phyloP scores from a whole-genome alignment of 2,113 vertebrate genomes.

The Ctenodactylus gundi region DNA sequence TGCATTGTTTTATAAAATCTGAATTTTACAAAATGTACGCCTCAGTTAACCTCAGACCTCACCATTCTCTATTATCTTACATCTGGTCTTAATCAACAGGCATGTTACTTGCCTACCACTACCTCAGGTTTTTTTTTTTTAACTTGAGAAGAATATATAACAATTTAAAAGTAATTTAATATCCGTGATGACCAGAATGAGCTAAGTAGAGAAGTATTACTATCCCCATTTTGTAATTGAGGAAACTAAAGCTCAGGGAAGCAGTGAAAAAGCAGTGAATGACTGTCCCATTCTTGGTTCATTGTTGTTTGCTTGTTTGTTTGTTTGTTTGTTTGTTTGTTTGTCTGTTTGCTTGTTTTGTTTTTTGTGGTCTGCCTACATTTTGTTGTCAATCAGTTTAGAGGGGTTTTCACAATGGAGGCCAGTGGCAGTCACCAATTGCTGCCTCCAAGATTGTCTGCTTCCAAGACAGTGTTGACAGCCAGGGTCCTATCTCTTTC shows the following conservation, averaged over 20 bases:
- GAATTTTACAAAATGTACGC: background rate
- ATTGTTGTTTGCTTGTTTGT: no score
- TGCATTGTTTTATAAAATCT: background rate
- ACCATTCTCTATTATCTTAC: background rate
- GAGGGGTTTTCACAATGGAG: background rate
- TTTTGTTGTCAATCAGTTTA: background rate
- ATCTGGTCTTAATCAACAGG: background rate
- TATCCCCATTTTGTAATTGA: background rate
- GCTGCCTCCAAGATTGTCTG: background rate
- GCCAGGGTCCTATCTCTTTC: background rate
- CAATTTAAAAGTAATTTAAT: slow-evolving; percentile 16
- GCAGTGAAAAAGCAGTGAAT: background rate
- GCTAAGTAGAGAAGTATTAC: background rate
- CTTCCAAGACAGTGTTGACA: background rate
- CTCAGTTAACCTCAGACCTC: background rate
- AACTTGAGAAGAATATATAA: background rate
- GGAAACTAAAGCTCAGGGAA: background rate
- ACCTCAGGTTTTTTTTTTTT: background rate
- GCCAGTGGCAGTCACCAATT: background rate
- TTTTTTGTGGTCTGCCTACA: background rate
- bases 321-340: no score
- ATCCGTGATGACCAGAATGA: background rate
- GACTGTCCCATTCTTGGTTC: background rate
- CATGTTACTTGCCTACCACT: background rate
- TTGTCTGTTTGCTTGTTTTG: background rate